Percentiles rank a stretch among this genome's conserved stretches.
Conservation (phyloP, 2,888 invertebrate genomes). For the Eledone cirrhosa region DNA sequence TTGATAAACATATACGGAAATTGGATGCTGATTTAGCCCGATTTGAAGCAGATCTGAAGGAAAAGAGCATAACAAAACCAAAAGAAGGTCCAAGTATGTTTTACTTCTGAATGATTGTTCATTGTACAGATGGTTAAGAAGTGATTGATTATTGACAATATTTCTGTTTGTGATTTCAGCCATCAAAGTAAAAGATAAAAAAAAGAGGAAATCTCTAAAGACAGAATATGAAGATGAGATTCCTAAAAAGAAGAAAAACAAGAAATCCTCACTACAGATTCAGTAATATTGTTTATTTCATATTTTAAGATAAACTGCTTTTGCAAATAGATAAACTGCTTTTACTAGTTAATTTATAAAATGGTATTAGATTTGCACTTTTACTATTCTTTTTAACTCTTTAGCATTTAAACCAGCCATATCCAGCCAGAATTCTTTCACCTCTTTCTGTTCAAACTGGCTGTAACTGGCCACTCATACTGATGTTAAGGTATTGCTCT, state of each 20-base stretch:
- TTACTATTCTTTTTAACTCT: too few relatives aligned
- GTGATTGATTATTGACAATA: too few relatives aligned
- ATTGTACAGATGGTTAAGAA: too few relatives aligned
- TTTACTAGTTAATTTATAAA: not conserved
- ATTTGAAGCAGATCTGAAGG: conserved; percentile 96
- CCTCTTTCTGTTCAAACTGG: too few relatives aligned
- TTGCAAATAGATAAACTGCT: not conserved
- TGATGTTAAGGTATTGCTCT: too few relatives aligned
- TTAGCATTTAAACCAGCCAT: too few relatives aligned
- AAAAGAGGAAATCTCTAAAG: conserved; percentile 61
- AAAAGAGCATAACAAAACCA: conserved; percentile 79
- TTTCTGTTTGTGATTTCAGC: conserved; percentile 10
- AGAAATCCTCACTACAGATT: conserved; percentile 33
- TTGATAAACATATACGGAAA: conserved; percentile 95
- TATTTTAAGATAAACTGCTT: not conserved
- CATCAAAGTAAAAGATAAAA: conserved; percentile 59
- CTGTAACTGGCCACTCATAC: too few relatives aligned
- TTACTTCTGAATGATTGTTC: not conserved
- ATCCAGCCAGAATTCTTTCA: too few relatives aligned
- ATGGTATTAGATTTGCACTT: not conserved
- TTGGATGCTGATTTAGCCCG: conserved; percentile 95
- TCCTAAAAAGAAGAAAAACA: conserved; percentile 63
- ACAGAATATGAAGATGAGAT: conserved; percentile 64
- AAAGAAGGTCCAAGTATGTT: conserved; percentile 27
- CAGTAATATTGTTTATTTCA: not conserved